Evolutionary conservation across 2,888 invertebrate genomes (phyloP), one percentile per base, ranked within the genome.

Genomic region (Ethmia dodecea): DNA sequence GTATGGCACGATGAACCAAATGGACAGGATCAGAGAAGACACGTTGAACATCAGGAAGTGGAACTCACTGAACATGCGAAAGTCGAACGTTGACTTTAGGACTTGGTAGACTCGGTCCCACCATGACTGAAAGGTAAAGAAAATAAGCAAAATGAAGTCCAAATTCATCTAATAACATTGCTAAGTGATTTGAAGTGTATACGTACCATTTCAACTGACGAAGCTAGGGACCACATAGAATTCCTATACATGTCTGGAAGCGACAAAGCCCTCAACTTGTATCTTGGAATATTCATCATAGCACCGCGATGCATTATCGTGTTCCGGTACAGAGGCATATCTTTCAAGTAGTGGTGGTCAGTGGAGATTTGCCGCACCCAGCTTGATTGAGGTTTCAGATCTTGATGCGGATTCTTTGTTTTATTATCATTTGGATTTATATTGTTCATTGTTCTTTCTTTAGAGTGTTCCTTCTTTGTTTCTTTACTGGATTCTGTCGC

Each of bases 1-100:
- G 79, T 98, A 98, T 3, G 97, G 96, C 44, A 97, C 94, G 64
- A 98, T 97, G 71, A 94, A 94, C 94, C 96, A 97, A 53, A 93
- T 92, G 65, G 97, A 97, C 31, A 98, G 89, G 37, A 97, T 88
- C 47, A 96, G 90, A 35, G 95, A 96, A 22, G 95, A 93, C 18
- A 97, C 55, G 48, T 94, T 94, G 75, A 96, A 92, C 55, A 94
- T 87, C 22, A 94, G 76, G 72, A 95, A 96, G 63, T 94, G 94
- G 35, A 91, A 81, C 59, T 94, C 93, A 38, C 91, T 81, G 70
- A 95, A 94, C 88, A 95, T 90, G 25, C 91, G 91, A 72, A 95
- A 92, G 74, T 96, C 94, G 64, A 93, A 90, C 61, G 92, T 92
- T 1, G 89, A 88, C 60, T 89, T 90, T 29, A 92, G 61, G 6